Base-by-base conservation (phyloP, 2,888 invertebrate genomes). In the Eupithecia tripunctaria region DNA sequence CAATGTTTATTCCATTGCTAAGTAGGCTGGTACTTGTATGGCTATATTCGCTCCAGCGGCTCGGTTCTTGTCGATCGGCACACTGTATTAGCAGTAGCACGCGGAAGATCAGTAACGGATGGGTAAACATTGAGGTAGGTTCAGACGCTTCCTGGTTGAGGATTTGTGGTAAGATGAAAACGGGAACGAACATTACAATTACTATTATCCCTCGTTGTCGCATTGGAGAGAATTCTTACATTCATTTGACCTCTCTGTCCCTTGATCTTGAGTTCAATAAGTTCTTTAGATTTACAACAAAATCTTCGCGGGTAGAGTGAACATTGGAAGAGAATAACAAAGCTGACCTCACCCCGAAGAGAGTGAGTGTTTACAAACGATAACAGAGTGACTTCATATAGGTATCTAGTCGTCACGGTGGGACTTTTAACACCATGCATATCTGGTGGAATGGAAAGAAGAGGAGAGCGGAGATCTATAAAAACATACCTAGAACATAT, bases 61-160 rank as follows among this genome's bases (percentile, higher is more conserved):
- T 74, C 29, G 74, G 68, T 67, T 65, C 70, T 38, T 64, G 67
- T 78, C 66, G 43, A 67, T 75, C 69, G 21, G 41, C 72, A 76
- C 73, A 71, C 67, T 64, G 72, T 74, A 68, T 72, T 56, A 56
- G 21, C 56, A 56, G 29, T 70, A 71, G 73, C 68, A 72, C 71
- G 71, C 79, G 68, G 71, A 76, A 76, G 73, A 67, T 72, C 63
- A 66, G 68, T 59, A 67, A 63, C 64, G 60, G 67, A 75, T 72
- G 67, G 66, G 72, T 78, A 76, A 78, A 76, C 76, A 76, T 78
- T 78, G 79, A 75, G 78, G 79, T 76, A 79, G 77, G 79, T 73
- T 73, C 70, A 65, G 12, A n/a, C n/a, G n/a, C 21, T 36, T 63
- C 32, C 29, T 63, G 32, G n/a, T 32, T 32, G 15, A 29, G 36